Evolutionary conservation across 2,888 invertebrate species (phyloP), one percentile per base, ranked within the genome.

Genomic region (Clistopyga incitator): DNA sequence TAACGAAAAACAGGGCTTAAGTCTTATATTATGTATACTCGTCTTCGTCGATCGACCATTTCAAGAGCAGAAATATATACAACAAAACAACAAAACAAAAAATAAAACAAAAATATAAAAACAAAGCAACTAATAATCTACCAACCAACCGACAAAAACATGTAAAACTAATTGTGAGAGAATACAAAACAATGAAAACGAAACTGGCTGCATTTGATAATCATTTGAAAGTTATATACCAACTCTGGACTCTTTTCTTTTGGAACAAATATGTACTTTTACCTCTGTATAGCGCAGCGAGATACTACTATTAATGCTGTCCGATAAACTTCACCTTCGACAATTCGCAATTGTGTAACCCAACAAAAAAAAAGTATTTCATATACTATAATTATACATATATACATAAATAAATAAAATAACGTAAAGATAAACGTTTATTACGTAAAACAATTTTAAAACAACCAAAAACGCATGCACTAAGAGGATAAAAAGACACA

Each of bases 161-260:
- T 75, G 74, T 75, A 64, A 65, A 75, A 75, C 50, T 50, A 61
- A 50, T 61, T 64, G 61, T 64, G 64, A 75, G 29, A 72, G 61
- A 71, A 81, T 45, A 74, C 64, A 77, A 72, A 81, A 56, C 45
- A 59, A 84, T 52, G 74, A 84, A 18, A 72, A 78, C 34, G 65
- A 80, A 75, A 81, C 70, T 81, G 82, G 79, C 79, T 87, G 87
- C 86, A 85, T 84, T 89, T 88, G 88, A 88, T 89, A 88, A 89
- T 89, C 89, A 86, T 82, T 85, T 86, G 89, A 89, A 89, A 88
- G 87, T 89, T 86, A 61, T 74, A 82, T 61, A 64, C 65, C 77
- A 77, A 78, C 71, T 85, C 76, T 84, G 59, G n/a, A 67, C 78
- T 85, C 8, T n/a, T 52, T 54, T 52, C n/a, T 76, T 74, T 74